phyloP scores from a whole-genome alignment of 2,888 invertebrate species.

The Laspeyria flexula region DNA sequence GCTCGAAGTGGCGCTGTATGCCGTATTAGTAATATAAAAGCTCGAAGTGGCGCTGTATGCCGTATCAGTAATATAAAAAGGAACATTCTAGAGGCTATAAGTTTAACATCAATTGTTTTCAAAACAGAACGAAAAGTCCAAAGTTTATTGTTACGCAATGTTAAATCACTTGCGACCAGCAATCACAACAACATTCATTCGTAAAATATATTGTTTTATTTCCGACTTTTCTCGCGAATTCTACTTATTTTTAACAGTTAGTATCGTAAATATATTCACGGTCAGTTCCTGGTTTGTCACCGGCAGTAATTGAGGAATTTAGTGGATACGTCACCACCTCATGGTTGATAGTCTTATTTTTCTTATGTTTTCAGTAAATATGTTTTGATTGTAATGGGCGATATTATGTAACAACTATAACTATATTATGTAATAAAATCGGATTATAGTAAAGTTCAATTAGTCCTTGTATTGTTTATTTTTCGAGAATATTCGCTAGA shows the following conservation, averaged over 20 bases:
- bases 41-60: too few species aligned
- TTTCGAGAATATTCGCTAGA: too few species aligned
- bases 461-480: too few species aligned
- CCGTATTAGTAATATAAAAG: too few species aligned
- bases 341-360: slow-evolving; percentile 27
- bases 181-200: slow-evolving; percentile 11
- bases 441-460: too few species aligned
- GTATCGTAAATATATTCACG: slow-evolving; percentile 39
- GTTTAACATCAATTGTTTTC: too few species aligned
- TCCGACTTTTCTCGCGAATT: slow-evolving; percentile 18
- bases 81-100: too few species aligned
- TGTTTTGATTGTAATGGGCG: too few species aligned
- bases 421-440: too few species aligned
- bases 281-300: slow-evolving; percentile 48
- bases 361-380: not conserved
- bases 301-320: slow-evolving; percentile 21
- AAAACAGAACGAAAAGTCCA: not conserved
- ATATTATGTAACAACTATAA: too few species aligned
- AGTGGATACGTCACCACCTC: slow-evolving; percentile 22
- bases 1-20: too few species aligned
- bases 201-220: slow-evolving; percentile 20
- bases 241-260: slow-evolving; percentile 17
- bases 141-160: not conserved
- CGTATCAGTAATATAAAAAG: too few species aligned
- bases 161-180: not conserved